A percentile compares a stretch with the other conserved stretches of the same genome.
phyloP scores from a whole-genome alignment of 2,888 invertebrate genomes.

The Sarcophaga rosellei region DNA sequence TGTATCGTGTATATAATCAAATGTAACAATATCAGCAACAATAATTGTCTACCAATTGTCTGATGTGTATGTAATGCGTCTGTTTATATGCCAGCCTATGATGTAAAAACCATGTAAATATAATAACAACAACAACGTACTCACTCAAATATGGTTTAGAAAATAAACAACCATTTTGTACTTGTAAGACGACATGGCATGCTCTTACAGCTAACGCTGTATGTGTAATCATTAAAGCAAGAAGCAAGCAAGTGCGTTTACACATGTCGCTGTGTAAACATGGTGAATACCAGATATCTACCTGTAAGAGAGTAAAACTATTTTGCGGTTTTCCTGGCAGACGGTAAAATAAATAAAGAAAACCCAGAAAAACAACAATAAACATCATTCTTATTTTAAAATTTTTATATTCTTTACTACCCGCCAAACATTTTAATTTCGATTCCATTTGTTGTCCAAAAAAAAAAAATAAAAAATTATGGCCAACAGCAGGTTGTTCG shows the following conservation, averaged over 20 bases:
- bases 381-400: not conserved
- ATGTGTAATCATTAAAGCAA: constrained; percentile 9
- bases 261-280: constrained; percentile 10
- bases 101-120: no score
- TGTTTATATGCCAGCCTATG: no score
- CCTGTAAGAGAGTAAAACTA: constrained; percentile 2
- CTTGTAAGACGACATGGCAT: not conserved
- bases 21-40: no score
- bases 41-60: no score
- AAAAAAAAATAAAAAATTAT: constrained; percentile 1
- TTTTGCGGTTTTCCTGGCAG: constrained; percentile 52
- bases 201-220: no score
- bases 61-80: no score
- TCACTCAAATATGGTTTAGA: not conserved
- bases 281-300: not conserved
- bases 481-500: not conserved
- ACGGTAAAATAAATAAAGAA: constrained; percentile 6
- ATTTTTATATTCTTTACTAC: constrained; percentile 7
- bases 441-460: constrained; percentile 34
- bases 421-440: not conserved
- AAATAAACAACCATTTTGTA: not conserved
- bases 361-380: no score
- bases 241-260: constrained; percentile 38
- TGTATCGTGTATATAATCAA: no score
- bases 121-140: no score